A percentile compares a stretch with the other conserved stretches of the same genome.
These are phyloP conservation scores for Oreochromis grahami DNA, from an alignment of 2,797 vertebrate genomes.

Conservation along the genomic window DNA sequence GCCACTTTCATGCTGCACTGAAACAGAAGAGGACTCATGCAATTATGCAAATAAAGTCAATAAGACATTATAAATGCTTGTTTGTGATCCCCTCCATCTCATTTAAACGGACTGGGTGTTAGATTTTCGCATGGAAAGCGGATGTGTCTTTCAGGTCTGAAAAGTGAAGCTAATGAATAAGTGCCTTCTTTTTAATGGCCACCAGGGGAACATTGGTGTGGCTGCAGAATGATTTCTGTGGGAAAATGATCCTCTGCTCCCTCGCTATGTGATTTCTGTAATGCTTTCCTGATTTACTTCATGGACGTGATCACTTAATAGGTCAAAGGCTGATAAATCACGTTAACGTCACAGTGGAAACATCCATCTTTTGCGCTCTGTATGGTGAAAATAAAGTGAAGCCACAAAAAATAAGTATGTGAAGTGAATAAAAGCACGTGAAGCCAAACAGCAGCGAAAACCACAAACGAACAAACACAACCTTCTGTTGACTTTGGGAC, in stretches of 20 bases:
- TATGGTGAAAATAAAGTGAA: neutral
- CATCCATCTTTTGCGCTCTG: rapidly evolving
- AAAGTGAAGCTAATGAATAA: neutral
- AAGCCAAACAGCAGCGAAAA: neutral
- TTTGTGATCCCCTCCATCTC: neutral
- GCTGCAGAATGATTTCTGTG: neutral
- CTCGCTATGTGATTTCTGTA: neutral
- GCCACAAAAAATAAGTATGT: neutral
- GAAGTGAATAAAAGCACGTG: neutral
- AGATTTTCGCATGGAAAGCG: rapidly evolving
- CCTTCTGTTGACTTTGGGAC: neutral
- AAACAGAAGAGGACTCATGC: neutral
- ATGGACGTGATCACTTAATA: neutral
- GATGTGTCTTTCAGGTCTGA: neutral
- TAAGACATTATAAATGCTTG: neutral
- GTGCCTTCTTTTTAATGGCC: rapidly evolving
- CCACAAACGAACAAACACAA: neutral
- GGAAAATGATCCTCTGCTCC: neutral
- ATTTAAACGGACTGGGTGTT: neutral
- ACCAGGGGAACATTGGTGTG: neutral
- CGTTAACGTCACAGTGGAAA: neutral
- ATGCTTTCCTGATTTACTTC: rapidly evolving
- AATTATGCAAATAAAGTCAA: neutral
- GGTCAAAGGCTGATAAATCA: neutral
- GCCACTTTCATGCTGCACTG: neutral